Base-by-base conservation (phyloP, 2,113 vertebrate species). In the Labrus mixtus region DNA sequence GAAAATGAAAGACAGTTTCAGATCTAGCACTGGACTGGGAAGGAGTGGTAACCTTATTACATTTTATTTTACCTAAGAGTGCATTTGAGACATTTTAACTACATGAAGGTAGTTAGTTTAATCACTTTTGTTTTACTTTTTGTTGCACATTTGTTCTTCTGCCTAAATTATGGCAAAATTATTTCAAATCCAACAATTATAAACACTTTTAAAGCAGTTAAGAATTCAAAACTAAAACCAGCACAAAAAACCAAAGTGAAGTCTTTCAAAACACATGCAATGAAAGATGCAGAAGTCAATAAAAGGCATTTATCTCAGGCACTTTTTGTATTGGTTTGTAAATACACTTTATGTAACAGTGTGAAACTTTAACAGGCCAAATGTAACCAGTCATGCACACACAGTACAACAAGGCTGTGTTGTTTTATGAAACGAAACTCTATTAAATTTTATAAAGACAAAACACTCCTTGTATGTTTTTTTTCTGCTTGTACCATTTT, bases 291-390 rank as follows among this genome's bases (percentile, higher is more conserved):
- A 41, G 12, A 55, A 51, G 17, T 50, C n/a, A 41, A 12, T 3
- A 29, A 3, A 19, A 25, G 58, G 43, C 11, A 36, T 53, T 20
- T 74, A 65, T 70, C 39, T 64, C 45, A 48, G 29, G 45, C 57
- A 43, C 10, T 25, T 60, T 66, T 70, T 71, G n/a, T 64, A 45
- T 37, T 29, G 19, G 46, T 57, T 43, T 61, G 57, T 37, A 56
- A 53, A 64, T 11, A 36, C 19, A 67, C 4, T 53, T 37, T 61
- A 20, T 23, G 25, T 41, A 29, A 17, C 8, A 22, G 16, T 61
- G 33, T 25, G 16, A 17, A 6, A 16, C 45, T 46, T 20, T 57
- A 33, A 62, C 39, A 61, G 50, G 15, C 20, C 20, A 23, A 17
- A 11, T 54, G 54, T 66, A 16, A 33, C 13, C 39, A 23, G 39